Evolutionary conservation across 2,888 invertebrate genomes (phyloP).

Genomic region (Nymphalis polychloros): DNA sequence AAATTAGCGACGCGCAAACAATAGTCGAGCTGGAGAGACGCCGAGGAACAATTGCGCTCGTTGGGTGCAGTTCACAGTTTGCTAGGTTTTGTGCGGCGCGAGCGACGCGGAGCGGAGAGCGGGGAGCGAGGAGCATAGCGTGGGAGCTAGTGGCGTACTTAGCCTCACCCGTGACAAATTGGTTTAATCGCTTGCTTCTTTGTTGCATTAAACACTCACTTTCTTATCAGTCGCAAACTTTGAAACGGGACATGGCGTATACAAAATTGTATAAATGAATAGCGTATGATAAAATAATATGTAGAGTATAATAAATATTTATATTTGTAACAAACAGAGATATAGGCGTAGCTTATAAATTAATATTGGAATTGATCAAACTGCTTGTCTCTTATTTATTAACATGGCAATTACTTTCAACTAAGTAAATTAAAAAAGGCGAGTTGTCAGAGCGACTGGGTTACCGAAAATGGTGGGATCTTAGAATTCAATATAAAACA

Average conservation of each 20-base stretch:
- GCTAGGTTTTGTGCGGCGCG: conserved; percentile 4
- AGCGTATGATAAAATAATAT: too few relatives aligned
- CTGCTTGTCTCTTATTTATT: too few relatives aligned
- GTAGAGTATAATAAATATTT: too few relatives aligned
- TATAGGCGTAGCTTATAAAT: too few relatives aligned
- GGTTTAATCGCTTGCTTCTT: conserved; percentile 50
- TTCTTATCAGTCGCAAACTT: conserved; percentile 17
- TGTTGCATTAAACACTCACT: conserved; percentile 43
- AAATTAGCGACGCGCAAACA: conserved; percentile 11
- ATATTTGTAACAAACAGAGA: too few relatives aligned
- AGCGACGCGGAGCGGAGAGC: neutral
- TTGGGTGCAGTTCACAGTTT: conserved; percentile 4
- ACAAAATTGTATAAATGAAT: neutral
- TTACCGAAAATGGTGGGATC: neutral
- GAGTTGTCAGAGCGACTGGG: neutral
- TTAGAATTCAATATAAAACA: conserved; percentile 1
- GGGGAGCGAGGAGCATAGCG: conserved; percentile 14
- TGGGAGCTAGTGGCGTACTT: conserved; percentile 28
- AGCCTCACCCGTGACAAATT: conserved; percentile 44
- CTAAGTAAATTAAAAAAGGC: neutral
- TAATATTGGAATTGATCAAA: too few relatives aligned
- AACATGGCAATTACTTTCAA: neutral
- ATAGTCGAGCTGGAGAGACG: neutral
- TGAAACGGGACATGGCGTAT: neutral
- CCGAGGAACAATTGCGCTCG: conserved; percentile 12